phyloP scores from a whole-genome alignment of 2,888 invertebrate genomes.

The Isoperla grammatica region DNA sequence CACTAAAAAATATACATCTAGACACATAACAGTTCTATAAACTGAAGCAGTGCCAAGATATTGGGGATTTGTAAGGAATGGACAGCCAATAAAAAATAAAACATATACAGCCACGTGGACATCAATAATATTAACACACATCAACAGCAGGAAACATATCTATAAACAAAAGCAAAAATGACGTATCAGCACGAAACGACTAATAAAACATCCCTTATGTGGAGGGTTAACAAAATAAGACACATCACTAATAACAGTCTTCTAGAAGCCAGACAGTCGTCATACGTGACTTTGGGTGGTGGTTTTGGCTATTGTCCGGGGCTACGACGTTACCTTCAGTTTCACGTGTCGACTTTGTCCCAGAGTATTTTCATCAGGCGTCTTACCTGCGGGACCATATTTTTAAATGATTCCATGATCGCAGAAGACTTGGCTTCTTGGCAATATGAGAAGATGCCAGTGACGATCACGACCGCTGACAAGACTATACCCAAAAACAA shows the following conservation, averaged over 20 bases:
- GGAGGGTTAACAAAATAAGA: slow-evolving; percentile 10
- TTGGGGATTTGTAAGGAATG: neutral
- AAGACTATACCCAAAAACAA: slow-evolving; percentile 59
- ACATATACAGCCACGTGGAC: slow-evolving; percentile 13
- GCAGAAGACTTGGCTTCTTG: slow-evolving; percentile 67
- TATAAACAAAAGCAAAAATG: slow-evolving; percentile 1
- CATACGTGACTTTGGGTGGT: neutral
- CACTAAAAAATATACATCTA: slow-evolving; percentile 5
- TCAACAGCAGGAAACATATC: no score
- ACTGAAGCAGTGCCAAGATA: slow-evolving; percentile 19
- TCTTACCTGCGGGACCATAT: slow-evolving; percentile 60
- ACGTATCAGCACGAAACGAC: slow-evolving; percentile 7
- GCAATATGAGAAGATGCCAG: slow-evolving; percentile 67
- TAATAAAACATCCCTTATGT: slow-evolving; percentile 4
- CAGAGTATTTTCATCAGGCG: slow-evolving; percentile 7
- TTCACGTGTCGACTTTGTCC: neutral
- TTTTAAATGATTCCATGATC: slow-evolving; percentile 82
- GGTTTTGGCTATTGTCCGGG: neutral
- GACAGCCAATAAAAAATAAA: slow-evolving; percentile 5
- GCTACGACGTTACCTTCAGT: slow-evolving; percentile 13
- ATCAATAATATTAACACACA: no score
- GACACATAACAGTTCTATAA: slow-evolving; percentile 15
- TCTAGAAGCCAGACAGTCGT: slow-evolving; percentile 18
- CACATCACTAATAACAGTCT: slow-evolving; percentile 9
- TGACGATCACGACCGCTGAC: slow-evolving; percentile 59